phyloP scores from a whole-genome alignment of 92 coral and sea anemone genomes.

The Phenganax subtilis region DNA sequence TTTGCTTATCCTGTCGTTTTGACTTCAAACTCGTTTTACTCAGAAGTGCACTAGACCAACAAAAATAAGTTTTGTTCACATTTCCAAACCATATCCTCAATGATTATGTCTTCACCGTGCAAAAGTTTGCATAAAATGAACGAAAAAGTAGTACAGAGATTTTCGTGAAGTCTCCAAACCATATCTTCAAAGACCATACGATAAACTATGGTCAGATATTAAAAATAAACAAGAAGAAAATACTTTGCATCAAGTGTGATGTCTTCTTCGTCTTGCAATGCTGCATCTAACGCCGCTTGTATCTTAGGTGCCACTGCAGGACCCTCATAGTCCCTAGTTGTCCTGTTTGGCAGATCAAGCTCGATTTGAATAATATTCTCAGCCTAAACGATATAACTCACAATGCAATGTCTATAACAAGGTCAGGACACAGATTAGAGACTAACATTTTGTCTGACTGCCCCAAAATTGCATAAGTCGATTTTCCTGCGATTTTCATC shows the following conservation, averaged over 20 bases:
- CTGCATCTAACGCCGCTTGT: constrained; percentile 95
- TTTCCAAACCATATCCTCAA: not conserved
- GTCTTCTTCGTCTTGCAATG: constrained; percentile 90
- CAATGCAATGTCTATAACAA: not conserved
- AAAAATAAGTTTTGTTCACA: not conserved
- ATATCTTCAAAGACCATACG: no score
- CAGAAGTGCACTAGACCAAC: constrained; percentile 64
- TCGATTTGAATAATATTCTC: constrained; percentile 96
- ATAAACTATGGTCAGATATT: no score
- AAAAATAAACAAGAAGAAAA: not conserved
- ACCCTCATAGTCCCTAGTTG: constrained; percentile 95
- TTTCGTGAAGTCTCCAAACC: no score
- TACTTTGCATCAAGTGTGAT: constrained; percentile 93
- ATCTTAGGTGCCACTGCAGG: constrained; percentile 98
- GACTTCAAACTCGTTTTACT: constrained; percentile 84
- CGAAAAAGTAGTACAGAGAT: no score
- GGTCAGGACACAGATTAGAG: no score
- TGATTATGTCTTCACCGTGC: not conserved
- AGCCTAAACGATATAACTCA: constrained; percentile 52
- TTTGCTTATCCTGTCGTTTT: constrained; percentile 81
- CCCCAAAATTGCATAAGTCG: no score
- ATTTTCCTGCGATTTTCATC: no score
- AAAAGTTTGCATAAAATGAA: not conserved
- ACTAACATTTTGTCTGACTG: no score
- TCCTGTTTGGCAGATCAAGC: constrained; percentile 94